Percentiles rank a stretch among this genome's conserved stretches.
Conservation (phyloP, 2,888 invertebrate species). For the Aromia moschata region DNA sequence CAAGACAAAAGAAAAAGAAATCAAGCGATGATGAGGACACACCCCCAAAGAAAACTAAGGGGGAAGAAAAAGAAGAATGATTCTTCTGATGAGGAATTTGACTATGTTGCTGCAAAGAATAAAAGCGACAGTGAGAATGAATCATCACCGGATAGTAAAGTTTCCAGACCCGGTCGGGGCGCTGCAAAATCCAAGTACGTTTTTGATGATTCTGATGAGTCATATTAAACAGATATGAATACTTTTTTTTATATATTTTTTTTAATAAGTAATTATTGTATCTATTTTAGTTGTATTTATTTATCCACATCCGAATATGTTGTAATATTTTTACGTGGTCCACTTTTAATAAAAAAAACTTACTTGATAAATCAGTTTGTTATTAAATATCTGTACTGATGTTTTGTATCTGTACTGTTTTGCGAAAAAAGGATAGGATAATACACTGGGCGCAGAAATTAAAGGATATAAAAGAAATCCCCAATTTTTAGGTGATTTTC, state of each 20-base stretch:
- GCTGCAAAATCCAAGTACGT: slow-evolving; percentile 57
- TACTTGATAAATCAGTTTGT: no score
- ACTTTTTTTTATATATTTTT: slow-evolving; percentile 10
- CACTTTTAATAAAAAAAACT: slow-evolving; percentile 20
- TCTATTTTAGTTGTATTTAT: slow-evolving; percentile 20
- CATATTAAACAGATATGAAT: background rate
- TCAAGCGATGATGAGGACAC: slow-evolving; percentile 35
- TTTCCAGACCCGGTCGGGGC: slow-evolving; percentile 49
- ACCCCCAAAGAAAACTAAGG: slow-evolving; percentile 27
- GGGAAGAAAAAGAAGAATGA: slow-evolving; percentile 36
- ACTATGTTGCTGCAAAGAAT: slow-evolving; percentile 5
- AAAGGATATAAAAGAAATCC: no score
- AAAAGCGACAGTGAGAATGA: slow-evolving; percentile 20
- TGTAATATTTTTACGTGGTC: slow-evolving; percentile 18
- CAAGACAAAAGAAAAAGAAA: slow-evolving; percentile 37
- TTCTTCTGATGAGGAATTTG: slow-evolving; percentile 33
- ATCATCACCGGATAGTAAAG: slow-evolving; percentile 21
- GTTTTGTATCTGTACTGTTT: no score
- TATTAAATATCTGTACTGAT: no score
- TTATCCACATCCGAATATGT: background rate
- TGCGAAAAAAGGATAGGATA: no score
- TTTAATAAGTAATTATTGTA: slow-evolving; percentile 20
- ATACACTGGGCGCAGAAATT: no score
- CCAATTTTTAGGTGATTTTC: no score
- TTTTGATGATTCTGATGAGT: slow-evolving; percentile 62